Base-by-base conservation (phyloP, 37 sponge, comb jelly and placozoan genomes). In the Petrosia ficiformis region DNA sequence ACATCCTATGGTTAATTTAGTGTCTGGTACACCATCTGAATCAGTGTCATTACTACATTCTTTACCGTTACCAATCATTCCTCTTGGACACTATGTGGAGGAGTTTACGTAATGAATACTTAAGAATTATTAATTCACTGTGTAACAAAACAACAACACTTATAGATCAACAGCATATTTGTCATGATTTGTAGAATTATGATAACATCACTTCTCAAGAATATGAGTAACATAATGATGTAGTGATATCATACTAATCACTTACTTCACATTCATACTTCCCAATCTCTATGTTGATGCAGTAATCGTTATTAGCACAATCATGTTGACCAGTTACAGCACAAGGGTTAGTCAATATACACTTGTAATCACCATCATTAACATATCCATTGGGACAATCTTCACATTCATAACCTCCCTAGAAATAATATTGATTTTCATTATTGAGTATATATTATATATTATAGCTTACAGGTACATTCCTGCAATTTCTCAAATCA, bases 291-390 rank as follows among this genome's bases (percentile, higher is more conserved):
- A 71, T 81, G 61, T 87, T 80, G 65, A 78, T 39, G 60, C 97
- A 97, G 44, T 67, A 77, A 0, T 76, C 89, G 22, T 69, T 22
- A n/a, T 14, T 42, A 54, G 71, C 82, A 68, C 97, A 97, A 57
- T 72, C 41, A 68, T 90, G 86, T 4, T 41, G 36, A 0, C 82
- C 83, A 68, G 85, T 84, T 1, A 68, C n/a, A 14, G 72, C 71
- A 77, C 99, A 98, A 11, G 90, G 79, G 72, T 98, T 60, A n/a
- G 58, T 80, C 32, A 89, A 30, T 3, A 59, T 60, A 70, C 99
- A 98, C 32, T 37, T 63, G 11, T 68, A 72, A n/a, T 42, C 71
- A 22, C 87, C 87, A 48, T 76, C 59, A 8, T 83, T 84, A 22
- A 72, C 63, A 40, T 95, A 86, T n/a, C 98, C 95, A 25, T 74